Evolutionary conservation across 1,140 invertebrate species (phyloP).

Genomic region (Bombus breviceps): DNA sequence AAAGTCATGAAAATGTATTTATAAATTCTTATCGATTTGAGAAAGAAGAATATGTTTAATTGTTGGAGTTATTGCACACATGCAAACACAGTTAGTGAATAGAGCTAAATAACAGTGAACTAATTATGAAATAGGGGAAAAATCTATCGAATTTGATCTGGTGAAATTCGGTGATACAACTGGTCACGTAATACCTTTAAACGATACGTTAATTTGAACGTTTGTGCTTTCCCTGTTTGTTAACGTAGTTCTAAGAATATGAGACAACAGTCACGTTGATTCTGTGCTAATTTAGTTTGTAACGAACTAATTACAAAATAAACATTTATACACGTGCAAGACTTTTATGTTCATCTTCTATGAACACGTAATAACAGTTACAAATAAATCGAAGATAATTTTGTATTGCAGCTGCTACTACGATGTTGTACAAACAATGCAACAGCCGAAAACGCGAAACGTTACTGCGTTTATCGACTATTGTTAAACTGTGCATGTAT

Average conservation of each 20-base stretch:
- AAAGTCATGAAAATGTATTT: neutral
- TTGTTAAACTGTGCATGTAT: neutral
- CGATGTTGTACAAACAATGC: neutral
- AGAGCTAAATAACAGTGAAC: neutral
- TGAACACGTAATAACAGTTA: neutral
- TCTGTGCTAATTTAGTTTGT: neutral
- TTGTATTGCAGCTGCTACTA: neutral
- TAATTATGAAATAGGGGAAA: neutral
- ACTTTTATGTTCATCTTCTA: neutral
- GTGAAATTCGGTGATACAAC: neutral
- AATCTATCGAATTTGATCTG: neutral
- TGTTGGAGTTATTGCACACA: neutral
- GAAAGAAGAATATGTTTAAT: neutral
- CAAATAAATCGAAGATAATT: neutral
- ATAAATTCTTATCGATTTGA: neutral
- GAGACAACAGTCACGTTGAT: neutral
- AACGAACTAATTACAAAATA: neutral
- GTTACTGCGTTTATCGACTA: neutral
- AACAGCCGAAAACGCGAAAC: neutral
- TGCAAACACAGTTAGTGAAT: neutral
- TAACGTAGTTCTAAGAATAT: conserved; percentile 26
- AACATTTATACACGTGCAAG: neutral
- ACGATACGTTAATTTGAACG: neutral
- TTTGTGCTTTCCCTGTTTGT: neutral
- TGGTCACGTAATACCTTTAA: neutral